phyloP scores from a whole-genome alignment of 2,113 vertebrate genomes.

The Pycnonotus jocosus region DNA sequence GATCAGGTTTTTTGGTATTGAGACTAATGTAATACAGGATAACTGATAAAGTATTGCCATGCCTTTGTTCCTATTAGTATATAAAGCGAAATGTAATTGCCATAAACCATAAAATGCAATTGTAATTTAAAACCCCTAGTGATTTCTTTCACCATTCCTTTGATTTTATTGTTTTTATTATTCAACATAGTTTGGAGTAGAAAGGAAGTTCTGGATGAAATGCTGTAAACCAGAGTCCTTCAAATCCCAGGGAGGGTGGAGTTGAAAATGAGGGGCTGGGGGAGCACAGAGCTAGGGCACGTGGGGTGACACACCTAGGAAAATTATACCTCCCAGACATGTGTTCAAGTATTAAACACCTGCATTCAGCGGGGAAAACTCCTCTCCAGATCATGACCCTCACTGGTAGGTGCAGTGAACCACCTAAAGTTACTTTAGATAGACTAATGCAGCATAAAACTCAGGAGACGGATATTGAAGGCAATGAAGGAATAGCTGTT shows the following conservation, averaged over 20 bases:
- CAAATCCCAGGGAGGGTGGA: background rate
- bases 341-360: background rate
- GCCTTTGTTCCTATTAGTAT: conserved; percentile 15
- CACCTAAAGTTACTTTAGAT: background rate
- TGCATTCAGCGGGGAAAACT: background rate
- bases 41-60: conserved; percentile 3
- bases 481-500: background rate
- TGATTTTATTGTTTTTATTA: background rate
- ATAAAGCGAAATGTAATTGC: conserved; percentile 10
- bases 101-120: background rate
- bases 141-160: background rate
- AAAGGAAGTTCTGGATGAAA: background rate
- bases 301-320: background rate
- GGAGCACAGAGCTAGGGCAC: background rate
- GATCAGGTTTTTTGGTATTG: conserved; percentile 1
- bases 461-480: background rate
- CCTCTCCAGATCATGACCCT: background rate
- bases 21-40: conserved; percentile 7
- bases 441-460: background rate
- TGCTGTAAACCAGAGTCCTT: background rate
- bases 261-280: background rate
- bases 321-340: background rate
- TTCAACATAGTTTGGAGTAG: background rate
- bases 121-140: background rate
- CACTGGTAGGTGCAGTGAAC: background rate